Base-by-base conservation (phyloP, 2,888 invertebrate genomes). In the Lottia scabra region DNA sequence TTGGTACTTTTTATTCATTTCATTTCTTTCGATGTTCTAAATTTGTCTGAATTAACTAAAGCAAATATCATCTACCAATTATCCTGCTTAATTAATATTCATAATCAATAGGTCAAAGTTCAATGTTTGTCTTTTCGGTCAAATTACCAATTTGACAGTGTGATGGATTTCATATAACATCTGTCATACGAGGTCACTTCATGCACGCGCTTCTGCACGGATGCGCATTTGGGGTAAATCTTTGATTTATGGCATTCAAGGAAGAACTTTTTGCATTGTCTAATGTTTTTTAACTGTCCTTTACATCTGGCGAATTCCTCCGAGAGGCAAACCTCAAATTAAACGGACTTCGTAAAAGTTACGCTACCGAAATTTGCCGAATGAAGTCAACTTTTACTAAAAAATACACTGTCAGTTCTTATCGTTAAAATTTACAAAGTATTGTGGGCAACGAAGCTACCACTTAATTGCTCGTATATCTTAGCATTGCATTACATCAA, bases 101-200 rank as follows among this genome's bases (percentile, higher is more conserved):
- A 56, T 56, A 56, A 56, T 56, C 56, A 23, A 56, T 56, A 56
- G 56, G 56, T 13, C 56, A 56, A 23, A 56, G 56, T 19, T 56
- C 23, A 23, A 12, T 56, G 56, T 56, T 56, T 56, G 56, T 23
- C 19, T 23, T 56, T 19, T 23, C 23, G 56, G 56, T 56, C 56
- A 56, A 56, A 56, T 56, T 13, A 56, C 56, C 19, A 56, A 56
- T 56, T 23, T 56, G 56, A 56, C 56, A 56, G 23, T 56, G 56
- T 56, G 56, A 56, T 56, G 56, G 56, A 56, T 56, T 56, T 56
- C 56, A 56, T 10, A 10, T 23, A 56, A 56, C 56, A 56, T 56
- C 56, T 56, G 56, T 19, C 56, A 56, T 12, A 23, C 23, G 56
- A 23, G 56, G 56, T 56, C 56, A 56, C 19, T 23, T 56, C 56